phyloP scores from a whole-genome alignment of 2,888 invertebrate species.

The Trachelus tabidus region DNA sequence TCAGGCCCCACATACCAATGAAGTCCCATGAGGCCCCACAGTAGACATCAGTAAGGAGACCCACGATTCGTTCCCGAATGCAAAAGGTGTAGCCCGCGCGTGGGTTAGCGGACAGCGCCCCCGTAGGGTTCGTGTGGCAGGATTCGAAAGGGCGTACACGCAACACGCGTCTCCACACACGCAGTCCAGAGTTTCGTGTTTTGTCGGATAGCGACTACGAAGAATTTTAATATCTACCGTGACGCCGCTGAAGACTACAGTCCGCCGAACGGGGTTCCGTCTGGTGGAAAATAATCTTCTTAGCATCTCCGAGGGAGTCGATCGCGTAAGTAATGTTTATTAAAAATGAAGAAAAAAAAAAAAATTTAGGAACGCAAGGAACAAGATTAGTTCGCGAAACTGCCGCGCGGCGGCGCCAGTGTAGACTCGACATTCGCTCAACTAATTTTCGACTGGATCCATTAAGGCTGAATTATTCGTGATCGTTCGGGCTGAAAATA shows the following conservation, averaged over 20 bases:
- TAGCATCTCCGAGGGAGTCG: background rate
- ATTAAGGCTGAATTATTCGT: constrained; percentile 37
- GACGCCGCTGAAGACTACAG: background rate
- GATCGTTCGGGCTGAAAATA: constrained; percentile 39
- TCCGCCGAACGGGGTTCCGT: background rate
- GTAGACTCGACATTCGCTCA: background rate
- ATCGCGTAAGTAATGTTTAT: background rate
- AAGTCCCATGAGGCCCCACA: constrained; percentile 19
- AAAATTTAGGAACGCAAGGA: background rate
- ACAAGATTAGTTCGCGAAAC: background rate
- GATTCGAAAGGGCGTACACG: background rate
- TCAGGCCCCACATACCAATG: constrained; percentile 47
- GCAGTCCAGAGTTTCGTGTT: background rate
- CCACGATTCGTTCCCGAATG: constrained; percentile 39
- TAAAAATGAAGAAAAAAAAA: too few species aligned
- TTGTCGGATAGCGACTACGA: background rate
- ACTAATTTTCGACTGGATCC: constrained; percentile 16
- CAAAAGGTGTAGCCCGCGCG: constrained; percentile 48
- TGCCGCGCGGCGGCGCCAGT: constrained; percentile 19
- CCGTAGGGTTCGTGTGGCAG: constrained; percentile 3
- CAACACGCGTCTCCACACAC: background rate
- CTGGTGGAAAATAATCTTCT: background rate
- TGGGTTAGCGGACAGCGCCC: constrained; percentile 42
- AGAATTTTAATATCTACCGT: background rate
- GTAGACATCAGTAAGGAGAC: background rate